phyloP scores from a whole-genome alignment of 1,140 invertebrate genomes.

The Eueides isabella region DNA sequence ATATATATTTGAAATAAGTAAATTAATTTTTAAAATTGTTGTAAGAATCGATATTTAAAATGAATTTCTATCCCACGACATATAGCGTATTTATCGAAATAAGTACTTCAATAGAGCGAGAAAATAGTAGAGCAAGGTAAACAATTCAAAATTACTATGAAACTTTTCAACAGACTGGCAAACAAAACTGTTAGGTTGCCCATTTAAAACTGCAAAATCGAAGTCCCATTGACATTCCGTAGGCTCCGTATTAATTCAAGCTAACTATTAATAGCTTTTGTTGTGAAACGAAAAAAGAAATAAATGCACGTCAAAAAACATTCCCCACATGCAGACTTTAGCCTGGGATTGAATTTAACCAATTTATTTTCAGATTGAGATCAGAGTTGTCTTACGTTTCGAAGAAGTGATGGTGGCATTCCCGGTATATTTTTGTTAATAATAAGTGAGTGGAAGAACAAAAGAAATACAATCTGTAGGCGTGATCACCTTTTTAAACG shows the following conservation, averaged over 20 bases:
- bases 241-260: conserved; percentile 20
- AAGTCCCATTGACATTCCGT: conserved; percentile 22
- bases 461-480: neutral
- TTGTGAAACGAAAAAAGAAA: conserved; percentile 18
- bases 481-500: neutral
- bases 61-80: neutral
- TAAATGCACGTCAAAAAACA: conserved; percentile 20
- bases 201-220: conserved; percentile 29
- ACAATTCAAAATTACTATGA: neutral
- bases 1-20: no score
- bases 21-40: no score
- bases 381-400: conserved; percentile 3
- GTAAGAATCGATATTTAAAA: no score
- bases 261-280: conserved; percentile 29
- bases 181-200: conserved; percentile 33
- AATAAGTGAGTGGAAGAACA: neutral
- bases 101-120: neutral
- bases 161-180: conserved; percentile 23
- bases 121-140: neutral
- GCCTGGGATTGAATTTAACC: conserved; percentile 1
- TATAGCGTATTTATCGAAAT: neutral
- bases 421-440: neutral
- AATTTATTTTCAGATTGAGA: conserved; percentile 16
- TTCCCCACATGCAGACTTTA: neutral
- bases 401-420: neutral